phyloP scores from a whole-genome alignment of 2,888 invertebrate genomes.

The Diarsia mendica region DNA sequence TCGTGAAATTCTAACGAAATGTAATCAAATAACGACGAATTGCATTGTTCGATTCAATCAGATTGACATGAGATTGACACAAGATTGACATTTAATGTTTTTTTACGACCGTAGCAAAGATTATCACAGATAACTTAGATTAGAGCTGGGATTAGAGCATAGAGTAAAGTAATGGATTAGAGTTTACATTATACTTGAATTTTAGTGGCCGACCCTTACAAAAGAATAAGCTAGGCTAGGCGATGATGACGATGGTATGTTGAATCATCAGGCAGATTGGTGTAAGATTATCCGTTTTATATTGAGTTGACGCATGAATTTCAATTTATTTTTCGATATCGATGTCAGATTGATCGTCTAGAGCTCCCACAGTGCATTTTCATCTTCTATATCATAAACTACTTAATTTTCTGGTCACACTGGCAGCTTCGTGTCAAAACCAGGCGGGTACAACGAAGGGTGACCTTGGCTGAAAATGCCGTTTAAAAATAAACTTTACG shows the following conservation, averaged over 20 bases:
- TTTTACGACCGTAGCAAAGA: not conserved
- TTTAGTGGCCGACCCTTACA: no score
- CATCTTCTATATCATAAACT: not conserved
- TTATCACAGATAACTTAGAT: not conserved
- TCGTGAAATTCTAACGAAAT: conserved; percentile 21
- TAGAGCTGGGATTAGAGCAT: not conserved
- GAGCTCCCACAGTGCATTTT: not conserved
- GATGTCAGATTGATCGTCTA: not conserved
- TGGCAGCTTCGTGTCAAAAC: not conserved
- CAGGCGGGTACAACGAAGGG: no score
- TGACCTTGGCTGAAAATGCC: no score
- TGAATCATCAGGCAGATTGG: not conserved
- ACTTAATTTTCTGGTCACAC: conserved; percentile 2
- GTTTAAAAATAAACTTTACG: no score
- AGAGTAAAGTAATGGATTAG: no score
- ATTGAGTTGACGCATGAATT: not conserved
- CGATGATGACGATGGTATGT: not conserved
- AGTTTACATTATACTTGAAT: no score
- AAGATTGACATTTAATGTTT: conserved; percentile 17
- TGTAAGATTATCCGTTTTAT: not conserved
- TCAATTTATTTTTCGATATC: not conserved
- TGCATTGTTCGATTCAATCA: conserved; percentile 36
- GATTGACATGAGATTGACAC: no score
- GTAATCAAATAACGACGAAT: conserved; percentile 40
- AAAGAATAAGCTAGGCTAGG: not conserved